A percentile compares a stretch with the other conserved stretches of the same genome.
Conservation (phyloP, 2,113 vertebrate species). For the Microtus oregoni region DNA sequence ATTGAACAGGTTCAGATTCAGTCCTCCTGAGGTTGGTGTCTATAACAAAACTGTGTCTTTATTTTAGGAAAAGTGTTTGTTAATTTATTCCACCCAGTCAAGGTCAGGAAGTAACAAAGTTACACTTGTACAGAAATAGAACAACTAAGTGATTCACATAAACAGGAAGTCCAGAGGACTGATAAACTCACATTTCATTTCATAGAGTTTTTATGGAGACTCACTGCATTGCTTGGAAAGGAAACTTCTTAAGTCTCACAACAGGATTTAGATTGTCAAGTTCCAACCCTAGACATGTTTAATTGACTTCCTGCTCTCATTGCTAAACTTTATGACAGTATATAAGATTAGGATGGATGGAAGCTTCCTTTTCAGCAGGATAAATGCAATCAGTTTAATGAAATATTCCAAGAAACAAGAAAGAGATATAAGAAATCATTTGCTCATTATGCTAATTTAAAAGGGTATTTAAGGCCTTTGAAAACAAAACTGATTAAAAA, state of each 20-base stretch:
- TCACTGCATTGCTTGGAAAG: conserved; percentile 41
- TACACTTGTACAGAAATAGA: background rate
- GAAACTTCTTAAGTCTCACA: conserved; percentile 11
- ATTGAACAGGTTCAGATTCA: background rate
- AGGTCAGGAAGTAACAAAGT: background rate
- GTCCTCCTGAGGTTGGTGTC: background rate
- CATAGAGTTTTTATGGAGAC: background rate
- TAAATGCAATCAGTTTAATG: conserved; percentile 82
- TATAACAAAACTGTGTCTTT: background rate
- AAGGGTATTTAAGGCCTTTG: conserved; percentile 65
- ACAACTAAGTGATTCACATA: background rate
- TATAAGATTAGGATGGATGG: conserved; percentile 58
- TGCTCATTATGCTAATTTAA: conserved; percentile 84
- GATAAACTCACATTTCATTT: conserved; percentile 44
- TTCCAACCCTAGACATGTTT: background rate
- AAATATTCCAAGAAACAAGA: conserved; percentile 75
- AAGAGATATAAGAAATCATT: conserved; percentile 77
- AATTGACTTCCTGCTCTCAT: background rate
- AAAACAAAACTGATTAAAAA: conserved; percentile 84
- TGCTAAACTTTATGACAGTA: conserved; percentile 42
- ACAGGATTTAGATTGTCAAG: conserved; percentile 40
- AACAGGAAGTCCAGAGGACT: conserved; percentile 37
- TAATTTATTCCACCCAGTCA: conserved; percentile 26
- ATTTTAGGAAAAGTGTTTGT: background rate
- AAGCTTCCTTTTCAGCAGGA: conserved; percentile 76